phyloP scores from a whole-genome alignment of 2,113 vertebrate genomes.

The Tapirus terrestris region DNA sequence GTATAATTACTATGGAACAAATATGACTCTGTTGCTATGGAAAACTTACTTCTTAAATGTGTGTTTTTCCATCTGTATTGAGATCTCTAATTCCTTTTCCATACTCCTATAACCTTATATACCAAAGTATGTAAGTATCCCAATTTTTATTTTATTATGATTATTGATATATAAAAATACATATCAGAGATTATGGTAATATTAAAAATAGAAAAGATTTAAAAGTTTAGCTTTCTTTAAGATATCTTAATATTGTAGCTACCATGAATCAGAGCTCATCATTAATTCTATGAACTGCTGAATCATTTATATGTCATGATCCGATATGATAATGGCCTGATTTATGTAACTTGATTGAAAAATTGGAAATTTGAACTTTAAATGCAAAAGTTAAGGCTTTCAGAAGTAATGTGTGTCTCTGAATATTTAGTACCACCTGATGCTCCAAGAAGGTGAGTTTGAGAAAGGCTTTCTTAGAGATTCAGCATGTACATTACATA shows the following conservation, averaged over 20 bases:
- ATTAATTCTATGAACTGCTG: not conserved
- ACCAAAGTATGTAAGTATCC: not conserved
- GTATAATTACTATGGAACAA: not conserved
- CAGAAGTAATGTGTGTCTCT: not conserved
- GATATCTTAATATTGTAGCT: not conserved
- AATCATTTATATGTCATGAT: not conserved
- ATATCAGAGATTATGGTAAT: not conserved
- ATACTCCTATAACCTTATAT: not conserved
- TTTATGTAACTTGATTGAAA: not conserved
- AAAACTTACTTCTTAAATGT: constrained; percentile 15
- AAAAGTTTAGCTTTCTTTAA: constrained; percentile 10
- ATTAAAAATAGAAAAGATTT: constrained; percentile 18
- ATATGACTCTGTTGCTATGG: constrained; percentile 37
- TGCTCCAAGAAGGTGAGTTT: not conserved
- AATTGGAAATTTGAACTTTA: constrained; percentile 30
- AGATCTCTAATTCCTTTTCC: not conserved
- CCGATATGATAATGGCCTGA: not conserved
- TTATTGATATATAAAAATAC: not conserved
- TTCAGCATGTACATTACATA: not conserved
- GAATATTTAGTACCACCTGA: not conserved
- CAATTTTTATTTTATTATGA: not conserved
- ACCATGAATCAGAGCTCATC: not conserved
- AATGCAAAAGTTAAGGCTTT: not conserved
- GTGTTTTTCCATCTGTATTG: not conserved
- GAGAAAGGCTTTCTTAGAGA: not conserved